Evolutionary conservation across 2,888 invertebrate genomes (phyloP).

Genomic region (Xestobium rufovillosum): DNA sequence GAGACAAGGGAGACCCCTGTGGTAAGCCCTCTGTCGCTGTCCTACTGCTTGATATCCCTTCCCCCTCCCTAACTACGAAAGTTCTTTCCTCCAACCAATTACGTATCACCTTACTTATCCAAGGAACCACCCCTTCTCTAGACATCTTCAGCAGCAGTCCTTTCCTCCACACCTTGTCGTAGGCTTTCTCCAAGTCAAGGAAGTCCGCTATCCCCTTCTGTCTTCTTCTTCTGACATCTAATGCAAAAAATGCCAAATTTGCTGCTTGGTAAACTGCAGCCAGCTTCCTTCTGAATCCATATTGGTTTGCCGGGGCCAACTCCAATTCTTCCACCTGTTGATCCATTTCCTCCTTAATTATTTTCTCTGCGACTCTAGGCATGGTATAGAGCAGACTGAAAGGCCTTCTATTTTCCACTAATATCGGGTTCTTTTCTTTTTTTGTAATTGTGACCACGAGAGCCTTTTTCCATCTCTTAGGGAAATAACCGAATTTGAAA

Average conservation of each 20-base stretch:
- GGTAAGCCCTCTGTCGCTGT: neutral
- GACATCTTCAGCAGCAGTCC: slow-evolving; percentile 1
- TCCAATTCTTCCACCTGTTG: neutral
- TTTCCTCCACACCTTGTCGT: slow-evolving; percentile 2
- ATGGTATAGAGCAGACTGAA: neutral
- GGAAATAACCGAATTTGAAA: too few species aligned
- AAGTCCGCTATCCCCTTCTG: neutral
- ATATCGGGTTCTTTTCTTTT: slow-evolving; percentile 1
- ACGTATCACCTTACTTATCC: neutral
- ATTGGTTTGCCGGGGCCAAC: neutral
- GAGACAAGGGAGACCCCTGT: neutral
- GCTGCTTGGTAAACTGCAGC: slow-evolving; percentile 2
- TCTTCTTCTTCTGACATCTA: neutral
- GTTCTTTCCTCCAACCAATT: slow-evolving; percentile 1
- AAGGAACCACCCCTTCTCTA: neutral
- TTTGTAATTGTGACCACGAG: neutral
- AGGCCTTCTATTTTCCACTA: neutral
- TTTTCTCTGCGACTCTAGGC: neutral
- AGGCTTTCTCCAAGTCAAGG: slow-evolving; percentile 3
- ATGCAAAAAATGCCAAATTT: neutral
- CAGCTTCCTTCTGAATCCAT: slow-evolving; percentile 1
- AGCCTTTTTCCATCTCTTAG: neutral
- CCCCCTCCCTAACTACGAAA: neutral
- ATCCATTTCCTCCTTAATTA: slow-evolving; percentile 1
- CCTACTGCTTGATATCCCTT: neutral